Evolutionary conservation across 1,140 invertebrate species (phyloP).

Genomic region (Tachypleus tridentatus): DNA sequence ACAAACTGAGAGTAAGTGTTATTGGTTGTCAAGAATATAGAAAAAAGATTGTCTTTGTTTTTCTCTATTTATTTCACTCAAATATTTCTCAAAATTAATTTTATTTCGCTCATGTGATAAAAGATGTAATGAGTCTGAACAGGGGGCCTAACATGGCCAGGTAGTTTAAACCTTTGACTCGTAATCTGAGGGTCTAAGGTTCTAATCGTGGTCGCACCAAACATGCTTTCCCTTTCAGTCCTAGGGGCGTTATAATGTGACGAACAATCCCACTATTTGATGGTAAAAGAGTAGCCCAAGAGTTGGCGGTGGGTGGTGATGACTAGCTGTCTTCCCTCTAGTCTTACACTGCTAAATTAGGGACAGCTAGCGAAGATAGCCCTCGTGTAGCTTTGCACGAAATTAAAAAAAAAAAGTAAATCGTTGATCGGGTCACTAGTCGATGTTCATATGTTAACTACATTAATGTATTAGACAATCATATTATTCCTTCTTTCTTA

Average conservation of each 20-base stretch:
- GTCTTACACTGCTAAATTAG: no score
- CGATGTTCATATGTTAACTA: no score
- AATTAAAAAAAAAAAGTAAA: no score
- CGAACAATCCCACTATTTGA: background rate
- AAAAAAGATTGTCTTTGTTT: no score
- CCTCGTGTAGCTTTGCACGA: no score
- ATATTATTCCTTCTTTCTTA: no score
- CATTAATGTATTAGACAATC: no score
- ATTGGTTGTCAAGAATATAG: background rate
- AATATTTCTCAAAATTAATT: background rate
- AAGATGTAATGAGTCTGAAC: background rate
- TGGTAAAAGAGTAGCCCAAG: no score
- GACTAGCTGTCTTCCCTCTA: no score
- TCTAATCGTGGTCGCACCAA: background rate
- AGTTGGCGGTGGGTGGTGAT: no score
- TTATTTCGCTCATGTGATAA: background rate
- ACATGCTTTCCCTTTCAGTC: background rate
- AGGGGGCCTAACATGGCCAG: background rate
- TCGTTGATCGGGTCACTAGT: no score
- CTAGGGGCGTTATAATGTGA: background rate
- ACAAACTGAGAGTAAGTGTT: slow-evolving; percentile 31
- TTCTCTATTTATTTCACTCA: background rate
- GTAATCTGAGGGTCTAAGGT: slow-evolving; percentile 1
- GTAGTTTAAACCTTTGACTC: slow-evolving; percentile 9
- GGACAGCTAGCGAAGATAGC: no score